Evolutionary conservation across 2,113 vertebrate species (phyloP).

Genomic region (Lepidothrix coronata): DNA sequence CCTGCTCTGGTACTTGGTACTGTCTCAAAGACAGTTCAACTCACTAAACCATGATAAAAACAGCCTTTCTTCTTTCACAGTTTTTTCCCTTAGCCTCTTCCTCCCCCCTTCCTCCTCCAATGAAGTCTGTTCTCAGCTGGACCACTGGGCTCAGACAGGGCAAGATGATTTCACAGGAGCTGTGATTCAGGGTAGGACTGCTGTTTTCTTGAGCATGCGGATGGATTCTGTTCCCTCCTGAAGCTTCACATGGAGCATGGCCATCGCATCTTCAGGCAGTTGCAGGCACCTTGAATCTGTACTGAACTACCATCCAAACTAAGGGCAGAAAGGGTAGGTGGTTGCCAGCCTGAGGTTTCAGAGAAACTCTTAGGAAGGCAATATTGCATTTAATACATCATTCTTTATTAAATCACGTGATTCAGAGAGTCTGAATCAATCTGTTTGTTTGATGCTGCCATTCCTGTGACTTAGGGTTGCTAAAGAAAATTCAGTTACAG

Average conservation of each 20-base stretch:
- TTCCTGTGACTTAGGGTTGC: background rate
- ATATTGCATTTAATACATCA: background rate
- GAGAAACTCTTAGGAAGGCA: background rate
- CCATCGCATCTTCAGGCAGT: background rate
- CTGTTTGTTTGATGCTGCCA: background rate
- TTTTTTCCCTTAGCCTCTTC: background rate
- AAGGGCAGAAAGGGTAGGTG: background rate
- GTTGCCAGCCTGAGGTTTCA: background rate
- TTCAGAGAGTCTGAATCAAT: background rate
- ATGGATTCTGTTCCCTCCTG: background rate
- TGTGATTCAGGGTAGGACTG: background rate
- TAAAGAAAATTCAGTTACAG: background rate
- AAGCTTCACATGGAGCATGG: background rate
- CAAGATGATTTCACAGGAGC: background rate
- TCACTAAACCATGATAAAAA: background rate
- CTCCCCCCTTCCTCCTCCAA: background rate
- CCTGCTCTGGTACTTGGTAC: rapidly evolving
- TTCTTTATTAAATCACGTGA: background rate
- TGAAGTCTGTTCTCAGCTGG: background rate
- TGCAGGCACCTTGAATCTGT: background rate
- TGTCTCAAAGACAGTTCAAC: background rate
- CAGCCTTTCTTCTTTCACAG: background rate
- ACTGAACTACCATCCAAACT: background rate
- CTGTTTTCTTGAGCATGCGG: background rate
- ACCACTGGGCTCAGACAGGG: rapidly evolving